Evolutionary conservation across 1,140 invertebrate genomes (phyloP), one percentile per base, ranked within the genome.

Genomic region (Bilobella aurantiaca): DNA sequence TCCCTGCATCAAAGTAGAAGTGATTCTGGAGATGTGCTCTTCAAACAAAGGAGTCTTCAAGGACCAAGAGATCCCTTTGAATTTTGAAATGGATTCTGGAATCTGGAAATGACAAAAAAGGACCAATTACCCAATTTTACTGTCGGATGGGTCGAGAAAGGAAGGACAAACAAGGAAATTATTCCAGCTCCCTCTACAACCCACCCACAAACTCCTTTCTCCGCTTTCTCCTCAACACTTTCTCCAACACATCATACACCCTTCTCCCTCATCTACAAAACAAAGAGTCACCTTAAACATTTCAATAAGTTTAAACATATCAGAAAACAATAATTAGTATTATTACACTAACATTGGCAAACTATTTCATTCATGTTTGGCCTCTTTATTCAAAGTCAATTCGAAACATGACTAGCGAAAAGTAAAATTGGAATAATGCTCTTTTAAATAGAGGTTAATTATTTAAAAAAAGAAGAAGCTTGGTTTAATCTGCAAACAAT

Each of bases 21-120:
- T 8, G 49, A 53, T 5, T 23, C 21, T 53, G 8, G 23, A 53
- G 34, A 8, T 53, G 5, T 53, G 49, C 5, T 53, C 49, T 53
- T 53, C 49, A 53, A 53, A 53, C 49, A 53, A 53, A 53, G n/a
- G n/a, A n/a, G n/a, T n/a, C n/a, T n/a, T n/a, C n/a, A n/a, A 53
- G 49, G 49, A 8, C 23, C 14, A 23, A 23, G 49, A 53, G 8
- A 18, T 8, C 21, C 23, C 49, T 53, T 53, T 23, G 23, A 5
- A 16, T 53, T n/a, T n/a, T 42, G 8, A 5, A 23, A 12, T 53
- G 49, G 49, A 23, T 16, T 23, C 14, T 12, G 23, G 12, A 16
- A 18, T 53, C 49, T 23, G 12, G 23, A 53, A 53, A 53, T 53
- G 49, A 53, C 49, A 53, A 53, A 53, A 53, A 53, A 53, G 49